Evolutionary conservation across 1,140 invertebrate species (phyloP), one percentile per base, ranked within the genome.

Genomic region (Caenorhabditis briggsae): DNA sequence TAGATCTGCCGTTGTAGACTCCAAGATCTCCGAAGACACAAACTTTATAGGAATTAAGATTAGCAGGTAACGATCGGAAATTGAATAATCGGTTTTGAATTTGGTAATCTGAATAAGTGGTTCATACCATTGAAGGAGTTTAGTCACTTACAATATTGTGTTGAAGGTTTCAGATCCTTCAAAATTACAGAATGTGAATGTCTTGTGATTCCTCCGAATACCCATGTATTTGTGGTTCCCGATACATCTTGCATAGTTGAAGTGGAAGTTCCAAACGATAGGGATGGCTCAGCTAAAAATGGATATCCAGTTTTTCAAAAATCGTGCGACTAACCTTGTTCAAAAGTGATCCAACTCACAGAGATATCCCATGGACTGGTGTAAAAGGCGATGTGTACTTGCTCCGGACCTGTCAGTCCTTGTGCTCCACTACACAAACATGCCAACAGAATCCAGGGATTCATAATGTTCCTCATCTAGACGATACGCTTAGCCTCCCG

Each of bases 21-120:
- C 89, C 89, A 14, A 90, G 83, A 89, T 90, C 89, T 41, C 89
- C 89, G 20, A 90, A 90, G 18, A 90, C 83, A 55, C 89, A 90
- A 23, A 90, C 84, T 48, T 82, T 58, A 11, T 55, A 74, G 3
- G 89, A 83, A 12, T 82, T 82, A 9, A 86, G 56, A n/a, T 86
- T 59, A 33, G 89, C 87, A 14, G 74, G n/a, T 64, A 88, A 86
- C 5, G 56, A 84, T 85, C 59, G 50, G 20, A 82, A 82, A 16
- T 53, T 58, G 18, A 82, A 82, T 2, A 53, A n/a, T 18, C 78
- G 48, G 3, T 23, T 58, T 16, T 85, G 89, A 25, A 90, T 87
- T 83, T 88, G 59, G 61, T 89, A 89, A 43, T 86, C 89, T 89
- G 33, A 82, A 89, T 78, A 59, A 46, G 12, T 50, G 23, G n/a